Evolutionary conservation across 2,113 vertebrate species (phyloP), one percentile per base, ranked within the genome.

Genomic region (Cinclus mexicanus): DNA sequence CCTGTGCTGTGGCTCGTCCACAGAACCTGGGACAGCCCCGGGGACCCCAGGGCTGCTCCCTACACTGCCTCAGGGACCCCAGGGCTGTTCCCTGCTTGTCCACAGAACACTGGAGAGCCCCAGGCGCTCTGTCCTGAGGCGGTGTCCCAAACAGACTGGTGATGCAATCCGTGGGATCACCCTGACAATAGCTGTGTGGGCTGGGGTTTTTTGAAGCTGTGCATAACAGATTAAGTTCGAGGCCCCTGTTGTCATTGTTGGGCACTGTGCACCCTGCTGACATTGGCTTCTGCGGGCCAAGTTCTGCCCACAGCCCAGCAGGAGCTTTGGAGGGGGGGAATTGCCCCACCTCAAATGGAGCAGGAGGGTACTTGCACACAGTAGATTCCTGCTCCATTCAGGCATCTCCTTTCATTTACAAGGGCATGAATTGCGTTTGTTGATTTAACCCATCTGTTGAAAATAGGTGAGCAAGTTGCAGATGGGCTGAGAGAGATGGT

Each of bases 231-330:
- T 82, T 83, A 93, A 93, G 53, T 72, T 47, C 9, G 39, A 3
- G 2, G 76, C 33, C 42, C 29, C 39, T 68, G 90, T 84, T 96
- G 65, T 89, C 86, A 90, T 57, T 76, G 53, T 72, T 7, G 57
- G 49, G 86, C 86, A 75, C 90, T 95, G 90, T 96, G 69, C 49
- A 20, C 61, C 11, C 2, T 92, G 94, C 95, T 96, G 92, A 96
- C 53, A 1, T 28, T 4, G 68, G 41, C n/a, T 88, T 95, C 80
- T 84, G 14, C 0, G 6, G 52, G 88, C 85, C 80, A 90, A 92
- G 53, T 80, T 87, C 80, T 90, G 94, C 69, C 77, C 56, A 37
- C 0, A 0, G 64, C 41, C 1, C 2, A 87, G 77, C 49, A 35
- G 65, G n/a, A 80, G 49, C 72, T 81, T 78, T 0, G 0, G 69